Evolutionary conservation across 2,797 vertebrate genomes (phyloP), one percentile per base, ranked within the genome.

Genomic region (Distichodus sexfasciatus): DNA sequence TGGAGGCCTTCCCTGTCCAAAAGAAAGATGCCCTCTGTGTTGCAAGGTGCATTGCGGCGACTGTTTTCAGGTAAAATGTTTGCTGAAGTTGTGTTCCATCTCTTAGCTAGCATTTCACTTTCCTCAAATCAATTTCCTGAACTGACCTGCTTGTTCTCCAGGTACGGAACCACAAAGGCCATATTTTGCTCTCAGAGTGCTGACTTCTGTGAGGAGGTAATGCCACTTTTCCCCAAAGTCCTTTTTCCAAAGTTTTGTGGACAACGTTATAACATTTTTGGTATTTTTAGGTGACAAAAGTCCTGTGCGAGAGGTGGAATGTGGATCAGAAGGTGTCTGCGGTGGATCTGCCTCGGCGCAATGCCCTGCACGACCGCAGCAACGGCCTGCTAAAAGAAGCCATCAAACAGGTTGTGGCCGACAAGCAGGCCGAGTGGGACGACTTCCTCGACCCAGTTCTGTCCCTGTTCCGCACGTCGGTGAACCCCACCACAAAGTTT

Each of bases 161-260:
- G 95, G 88, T 96, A 94, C 43, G 94, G 94, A 0, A 86, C 91
- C 0, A 86, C 92, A 63, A 95, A 92, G 85, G 92, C 87, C 6
- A 88, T 95, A 17, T 91, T 90, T 38, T 85, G 88, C 70, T 88
- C 70, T 50, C 90, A 94, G 84, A 91, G 68, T 26, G 81, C 85
- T 51, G 88, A 91, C 68, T 96, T 96, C 83, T 96, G 94, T 48
- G 89, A 92, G 23, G 91, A 94, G 93, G 94, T 96, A 87, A 83
- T 89, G n/a, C n/a, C n/a, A 65, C 3, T 3, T 21, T 69, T 40
- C 3, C 9, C 47, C n/a, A 51, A 36, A 26, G 1, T 59, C 12
- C 2, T 5, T 36, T 40, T 53, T 31, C 1, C 17, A 59, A 7
- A 38, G 3, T 15, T 23, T 19, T 40, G 1, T 1, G 31, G 31